Conservation (phyloP, 2,113 vertebrate genomes). For the Lepus timidus region DNA sequence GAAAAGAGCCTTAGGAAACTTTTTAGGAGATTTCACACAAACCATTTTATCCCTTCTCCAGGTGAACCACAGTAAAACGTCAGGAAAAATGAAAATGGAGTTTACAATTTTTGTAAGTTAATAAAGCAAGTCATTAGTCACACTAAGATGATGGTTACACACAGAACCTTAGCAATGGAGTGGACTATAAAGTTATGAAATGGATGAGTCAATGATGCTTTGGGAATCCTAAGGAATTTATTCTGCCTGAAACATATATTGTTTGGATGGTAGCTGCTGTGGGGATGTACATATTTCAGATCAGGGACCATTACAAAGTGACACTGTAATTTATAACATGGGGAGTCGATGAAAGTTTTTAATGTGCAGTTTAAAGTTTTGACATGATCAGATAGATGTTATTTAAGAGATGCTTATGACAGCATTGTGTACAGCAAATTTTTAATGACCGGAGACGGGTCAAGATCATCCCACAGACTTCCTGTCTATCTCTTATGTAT, state of each 20-base stretch:
- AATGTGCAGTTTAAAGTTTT: background rate
- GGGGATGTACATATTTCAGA: background rate
- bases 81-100: constrained; percentile 16
- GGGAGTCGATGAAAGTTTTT: background rate
- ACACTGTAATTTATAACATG: background rate
- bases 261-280: background rate
- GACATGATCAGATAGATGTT: background rate
- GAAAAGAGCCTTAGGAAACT: too few species aligned
- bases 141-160: background rate
- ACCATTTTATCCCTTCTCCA: background rate
- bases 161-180: background rate
- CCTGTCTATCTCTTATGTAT: background rate
- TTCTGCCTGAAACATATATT: background rate
- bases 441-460: background rate
- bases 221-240: background rate
- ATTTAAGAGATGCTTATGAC: background rate
- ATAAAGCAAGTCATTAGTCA: background rate
- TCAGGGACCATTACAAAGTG: background rate
- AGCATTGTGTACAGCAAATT: background rate
- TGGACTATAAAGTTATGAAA: too few species aligned
- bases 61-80: background rate
- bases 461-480: background rate
- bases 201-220: background rate
- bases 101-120: background rate
- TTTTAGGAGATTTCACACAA: background rate